Conservation (phyloP, 2,797 vertebrate genomes). For the Pseudopleuronectes americanus region DNA sequence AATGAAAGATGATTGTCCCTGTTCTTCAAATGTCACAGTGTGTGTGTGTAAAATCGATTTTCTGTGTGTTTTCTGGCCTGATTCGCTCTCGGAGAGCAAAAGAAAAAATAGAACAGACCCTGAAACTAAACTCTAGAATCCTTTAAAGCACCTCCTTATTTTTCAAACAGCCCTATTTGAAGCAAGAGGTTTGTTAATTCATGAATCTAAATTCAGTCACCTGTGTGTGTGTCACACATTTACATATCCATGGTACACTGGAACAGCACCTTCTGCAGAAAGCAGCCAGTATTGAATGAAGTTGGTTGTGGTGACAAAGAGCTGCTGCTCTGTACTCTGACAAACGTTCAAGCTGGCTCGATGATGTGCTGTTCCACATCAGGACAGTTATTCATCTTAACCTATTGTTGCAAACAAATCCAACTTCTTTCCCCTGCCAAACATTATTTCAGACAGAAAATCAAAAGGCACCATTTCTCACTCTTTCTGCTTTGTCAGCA, state of each 20-base stretch:
- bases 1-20: too few species aligned
- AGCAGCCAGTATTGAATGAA: neutral
- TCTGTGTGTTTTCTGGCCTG: too few species aligned
- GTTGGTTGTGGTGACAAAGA: neutral
- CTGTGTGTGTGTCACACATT: neutral
- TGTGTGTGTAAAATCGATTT: too few species aligned
- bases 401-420: neutral
- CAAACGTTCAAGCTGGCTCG: neutral
- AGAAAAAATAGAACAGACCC: too few species aligned
- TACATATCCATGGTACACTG: neutral
- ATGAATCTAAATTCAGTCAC: neutral
- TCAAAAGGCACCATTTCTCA: neutral
- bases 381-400: too few species aligned
- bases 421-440: neutral
- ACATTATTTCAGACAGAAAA: conserved; percentile 6
- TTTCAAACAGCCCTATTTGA: neutral
- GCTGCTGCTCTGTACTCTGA: neutral
- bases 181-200: neutral
- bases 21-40: too few species aligned
- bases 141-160: too few species aligned
- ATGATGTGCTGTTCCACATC: too few species aligned
- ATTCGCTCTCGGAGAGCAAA: too few species aligned
- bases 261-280: neutral
- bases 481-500: conserved; percentile 6
- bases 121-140: too few species aligned